Base-by-base conservation (phyloP, 1,140 invertebrate genomes). In the Drosophila repleta region DNA sequence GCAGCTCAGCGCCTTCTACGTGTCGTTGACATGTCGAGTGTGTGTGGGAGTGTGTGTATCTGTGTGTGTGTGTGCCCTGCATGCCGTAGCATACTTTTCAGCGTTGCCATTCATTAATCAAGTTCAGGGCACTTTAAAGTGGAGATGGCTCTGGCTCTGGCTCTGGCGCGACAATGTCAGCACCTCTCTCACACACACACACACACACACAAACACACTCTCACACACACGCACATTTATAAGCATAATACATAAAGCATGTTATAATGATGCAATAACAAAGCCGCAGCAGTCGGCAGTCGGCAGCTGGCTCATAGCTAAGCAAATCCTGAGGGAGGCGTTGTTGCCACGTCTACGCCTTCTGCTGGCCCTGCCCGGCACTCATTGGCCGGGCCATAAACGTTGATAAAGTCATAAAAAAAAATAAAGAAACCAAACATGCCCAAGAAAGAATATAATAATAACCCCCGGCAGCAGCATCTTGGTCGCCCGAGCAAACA, bases 211-310 rank as follows among this genome's bases (percentile, higher is more conserved):
- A 20, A 4, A 51, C 46, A 51, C 24, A 32, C n/a, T 32, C 37
- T 65, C 37, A 66, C 56, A 26, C 20, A 46, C 20, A 24, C 49
- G 18, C 45, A 43, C 18, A 35, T 45, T 43, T 35, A 5, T 11
- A 29, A 10, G 20, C 39, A 71, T 41, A 46, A 29, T 37, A 35
- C 62, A 72, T 66, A 69, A 61, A 72, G 77, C 72, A 81, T 77
- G 74, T 81, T 87, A 85, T 85, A 85, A 84, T 84, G 80, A 79
- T 84, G 80, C 83, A 87, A 85, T 85, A 85, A 85, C 85, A 85
- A 81, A 87, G 81, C 82, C 81, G 41, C 76, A 84, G 53, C 61
- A 70, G 35, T 64, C 49, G 60, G 67, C 66, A 29, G 24, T n/a
- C n/a, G n/a, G n/a, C n/a, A 55, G 55, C 66, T 17, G 51, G 35